These are phyloP conservation scores for Harpalus rubripes DNA, from an alignment of 2,888 invertebrate genomes.

Conservation along the genomic window DNA sequence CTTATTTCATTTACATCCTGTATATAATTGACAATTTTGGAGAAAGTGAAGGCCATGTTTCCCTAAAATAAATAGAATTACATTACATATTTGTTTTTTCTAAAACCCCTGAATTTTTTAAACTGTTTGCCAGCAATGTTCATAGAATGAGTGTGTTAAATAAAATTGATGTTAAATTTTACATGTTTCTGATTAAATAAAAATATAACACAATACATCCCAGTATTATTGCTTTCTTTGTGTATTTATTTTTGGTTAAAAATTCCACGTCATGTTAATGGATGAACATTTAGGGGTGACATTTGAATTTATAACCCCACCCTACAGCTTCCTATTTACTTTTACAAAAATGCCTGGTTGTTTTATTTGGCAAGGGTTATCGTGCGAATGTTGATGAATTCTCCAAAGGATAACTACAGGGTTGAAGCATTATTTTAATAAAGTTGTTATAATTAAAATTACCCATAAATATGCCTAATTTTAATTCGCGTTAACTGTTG, in stretches of 20 bases:
- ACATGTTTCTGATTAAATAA: too few relatives aligned
- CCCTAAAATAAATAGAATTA: too few relatives aligned
- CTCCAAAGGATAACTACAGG: neutral
- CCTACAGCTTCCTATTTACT: neutral
- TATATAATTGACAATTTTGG: too few relatives aligned
- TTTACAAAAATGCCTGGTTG: neutral
- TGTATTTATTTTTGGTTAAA: neutral
- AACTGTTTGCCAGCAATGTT: too few relatives aligned
- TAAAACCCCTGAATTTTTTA: too few relatives aligned
- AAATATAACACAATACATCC: neutral
- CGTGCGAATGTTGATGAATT: neutral
- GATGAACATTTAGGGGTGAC: neutral
- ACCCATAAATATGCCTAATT: neutral
- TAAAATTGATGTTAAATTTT: too few relatives aligned
- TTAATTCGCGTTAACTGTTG: neutral
- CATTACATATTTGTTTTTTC: too few relatives aligned
- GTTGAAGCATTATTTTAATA: neutral
- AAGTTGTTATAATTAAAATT: neutral
- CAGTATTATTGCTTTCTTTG: neutral
- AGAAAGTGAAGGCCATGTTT: too few relatives aligned
- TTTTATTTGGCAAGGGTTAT: neutral
- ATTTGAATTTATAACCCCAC: neutral
- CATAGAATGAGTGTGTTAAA: too few relatives aligned
- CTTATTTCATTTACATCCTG: too few relatives aligned
- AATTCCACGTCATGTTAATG: neutral